Percentiles rank a stretch among this genome's conserved stretches.
Evolutionary conservation across 2,797 vertebrate genomes (phyloP).

Genomic region (Lacerta bilineata): DNA sequence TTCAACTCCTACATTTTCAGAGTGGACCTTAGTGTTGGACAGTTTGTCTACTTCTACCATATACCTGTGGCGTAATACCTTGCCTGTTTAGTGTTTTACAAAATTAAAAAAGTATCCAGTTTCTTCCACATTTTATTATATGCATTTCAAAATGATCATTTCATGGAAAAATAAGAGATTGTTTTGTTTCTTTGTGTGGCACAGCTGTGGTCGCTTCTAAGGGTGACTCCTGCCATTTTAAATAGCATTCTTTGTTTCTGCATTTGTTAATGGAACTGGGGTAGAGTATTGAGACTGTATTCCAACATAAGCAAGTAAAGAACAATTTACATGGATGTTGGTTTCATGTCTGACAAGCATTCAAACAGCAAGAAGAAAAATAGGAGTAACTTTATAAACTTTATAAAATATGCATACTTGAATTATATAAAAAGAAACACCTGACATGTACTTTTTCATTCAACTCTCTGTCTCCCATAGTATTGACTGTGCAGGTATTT

Average conservation of each 20-base stretch:
- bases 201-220: background rate
- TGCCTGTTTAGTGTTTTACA: background rate
- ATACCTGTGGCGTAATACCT: background rate
- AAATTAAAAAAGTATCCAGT: background rate
- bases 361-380: background rate
- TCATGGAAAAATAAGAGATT: too few species aligned
- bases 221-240: background rate
- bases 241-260: background rate
- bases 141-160: too few species aligned
- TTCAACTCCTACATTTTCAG: background rate
- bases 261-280: background rate
- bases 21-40: background rate
- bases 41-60: background rate
- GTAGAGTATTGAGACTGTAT: background rate
- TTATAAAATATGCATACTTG: slow-evolving; percentile 37
- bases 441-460: background rate
- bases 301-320: background rate
- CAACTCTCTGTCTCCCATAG: slow-evolving; percentile 73
- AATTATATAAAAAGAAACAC: slow-evolving; percentile 41
- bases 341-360: background rate
- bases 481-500: slow-evolving; percentile 98
- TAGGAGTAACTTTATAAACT: slow-evolving; percentile 15
- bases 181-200: too few species aligned
- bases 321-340: background rate
- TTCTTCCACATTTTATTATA: too few species aligned